Base-by-base conservation (phyloP, 2,888 invertebrate species). In the Erebia ligea region DNA sequence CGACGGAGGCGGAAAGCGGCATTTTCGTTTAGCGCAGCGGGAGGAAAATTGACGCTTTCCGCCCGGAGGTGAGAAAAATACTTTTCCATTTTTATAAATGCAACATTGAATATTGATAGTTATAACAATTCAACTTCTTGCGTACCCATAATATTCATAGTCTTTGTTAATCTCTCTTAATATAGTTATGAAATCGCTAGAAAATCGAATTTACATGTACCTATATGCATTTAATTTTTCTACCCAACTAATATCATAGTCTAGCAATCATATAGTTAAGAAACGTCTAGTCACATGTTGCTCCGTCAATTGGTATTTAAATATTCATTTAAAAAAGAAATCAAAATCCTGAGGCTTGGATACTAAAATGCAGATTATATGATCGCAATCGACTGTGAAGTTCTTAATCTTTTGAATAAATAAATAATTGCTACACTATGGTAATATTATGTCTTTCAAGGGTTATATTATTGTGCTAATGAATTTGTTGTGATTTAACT, bases 81-180 rank as follows among this genome's bases (percentile, higher is more conserved):
- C 15, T 57, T 57, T 57, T 57, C 56, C 56, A 57, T 57, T 57
- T 57, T 57, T 57, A 57, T 57, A 57, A 54, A 57, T 21, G 13
- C 56, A 57, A 25, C 13, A 25, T 57, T 21, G 19, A 10, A 19
- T 15, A 21, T 57, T 57, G 21, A 57, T 54, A 17, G 10, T 54
- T 54, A 10, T 8, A 52, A 19, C 17, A 52, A n/a, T 52, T 17
- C 17, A 48, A 5, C 48, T 48, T 10, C 17, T n/a, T 15, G 3
- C 15, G 25, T 25, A 3, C 34, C 6, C 6, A 6, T 34, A 25
- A 50, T 6, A n/a, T 52, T 9, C 1, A 17, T 52, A 52, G 52
- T 52, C 52, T 52, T 17, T 52, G 54, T 9, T 19, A 54, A 54
- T 19, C 19, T 11, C 9, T n/a, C 52, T 19, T 54, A 9, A 11